Evolutionary conservation across 2,113 vertebrate species (phyloP).

Genomic region (Terrapene triunguis): DNA sequence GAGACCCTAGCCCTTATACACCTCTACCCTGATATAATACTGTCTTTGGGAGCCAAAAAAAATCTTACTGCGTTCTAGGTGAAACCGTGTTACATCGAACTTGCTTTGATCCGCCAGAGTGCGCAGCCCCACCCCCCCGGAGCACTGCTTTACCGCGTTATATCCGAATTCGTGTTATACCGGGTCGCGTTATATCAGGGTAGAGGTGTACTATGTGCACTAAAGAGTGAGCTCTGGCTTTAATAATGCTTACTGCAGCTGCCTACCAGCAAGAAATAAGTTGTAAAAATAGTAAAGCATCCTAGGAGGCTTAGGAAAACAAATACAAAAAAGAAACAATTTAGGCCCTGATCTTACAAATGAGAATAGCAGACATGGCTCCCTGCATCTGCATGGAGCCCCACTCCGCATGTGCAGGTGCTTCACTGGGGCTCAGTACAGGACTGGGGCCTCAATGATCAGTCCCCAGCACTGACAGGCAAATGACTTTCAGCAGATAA

Average conservation of each 20-base stretch:
- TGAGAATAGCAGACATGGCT: not conserved
- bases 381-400: accelerated
- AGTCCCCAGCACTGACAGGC: not conserved
- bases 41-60: too few species aligned
- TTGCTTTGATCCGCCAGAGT: too few species aligned
- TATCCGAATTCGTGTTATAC: too few species aligned
- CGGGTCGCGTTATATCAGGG: too few species aligned
- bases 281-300: not conserved
- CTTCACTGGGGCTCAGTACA: not conserved
- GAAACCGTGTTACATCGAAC: too few species aligned
- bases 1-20: not conserved
- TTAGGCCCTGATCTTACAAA: not conserved
- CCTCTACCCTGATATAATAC: too few species aligned
- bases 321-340: not conserved
- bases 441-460: not conserved
- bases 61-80: too few species aligned
- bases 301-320: not conserved
- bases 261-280: not conserved
- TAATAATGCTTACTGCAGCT: not conserved
- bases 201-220: not conserved
- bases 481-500: not conserved
- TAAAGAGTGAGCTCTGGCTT: constrained; percentile 1
- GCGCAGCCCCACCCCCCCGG: too few species aligned
- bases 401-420: not conserved
- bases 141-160: too few species aligned